Conservation (phyloP, 2,888 invertebrate species). For the Hyposoter didymator region DNA sequence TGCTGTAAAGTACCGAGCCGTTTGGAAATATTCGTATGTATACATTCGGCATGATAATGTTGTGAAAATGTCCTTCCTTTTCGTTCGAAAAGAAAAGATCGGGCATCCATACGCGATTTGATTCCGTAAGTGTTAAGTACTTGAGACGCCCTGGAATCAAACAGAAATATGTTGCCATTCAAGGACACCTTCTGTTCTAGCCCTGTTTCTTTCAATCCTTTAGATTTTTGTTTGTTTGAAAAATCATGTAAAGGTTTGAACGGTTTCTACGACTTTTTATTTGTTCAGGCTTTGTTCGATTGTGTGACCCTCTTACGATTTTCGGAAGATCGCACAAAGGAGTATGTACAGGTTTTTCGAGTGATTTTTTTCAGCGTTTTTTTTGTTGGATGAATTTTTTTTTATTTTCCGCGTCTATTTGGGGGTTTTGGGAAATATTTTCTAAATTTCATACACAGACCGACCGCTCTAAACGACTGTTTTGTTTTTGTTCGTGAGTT, state of each 20-base stretch:
- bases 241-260: constrained; percentile 5
- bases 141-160: constrained; percentile 90
- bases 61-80: constrained; percentile 98
- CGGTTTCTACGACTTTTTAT: not conserved
- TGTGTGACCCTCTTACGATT: not conserved
- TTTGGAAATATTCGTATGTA: constrained; percentile 98
- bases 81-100: constrained; percentile 99
- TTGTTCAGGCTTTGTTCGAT: not conserved
- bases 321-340: not conserved
- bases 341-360: not conserved
- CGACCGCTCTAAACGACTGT: not conserved
- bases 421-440: not conserved
- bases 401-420: not conserved
- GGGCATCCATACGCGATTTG: constrained; percentile 99
- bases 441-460: constrained; percentile 12
- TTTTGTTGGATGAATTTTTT: not conserved
- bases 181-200: constrained; percentile 14
- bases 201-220: not conserved
- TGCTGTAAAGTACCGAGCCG: constrained; percentile 98
- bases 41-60: constrained; percentile 99
- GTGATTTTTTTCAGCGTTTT: not conserved
- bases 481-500: not conserved
- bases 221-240: not conserved
- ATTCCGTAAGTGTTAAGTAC: constrained; percentile 96
- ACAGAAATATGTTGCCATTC: constrained; percentile 33